Percentiles rank a stretch among this genome's conserved stretches.
Conservation (phyloP, 2,113 vertebrate genomes). For the Sylvietta virens region DNA sequence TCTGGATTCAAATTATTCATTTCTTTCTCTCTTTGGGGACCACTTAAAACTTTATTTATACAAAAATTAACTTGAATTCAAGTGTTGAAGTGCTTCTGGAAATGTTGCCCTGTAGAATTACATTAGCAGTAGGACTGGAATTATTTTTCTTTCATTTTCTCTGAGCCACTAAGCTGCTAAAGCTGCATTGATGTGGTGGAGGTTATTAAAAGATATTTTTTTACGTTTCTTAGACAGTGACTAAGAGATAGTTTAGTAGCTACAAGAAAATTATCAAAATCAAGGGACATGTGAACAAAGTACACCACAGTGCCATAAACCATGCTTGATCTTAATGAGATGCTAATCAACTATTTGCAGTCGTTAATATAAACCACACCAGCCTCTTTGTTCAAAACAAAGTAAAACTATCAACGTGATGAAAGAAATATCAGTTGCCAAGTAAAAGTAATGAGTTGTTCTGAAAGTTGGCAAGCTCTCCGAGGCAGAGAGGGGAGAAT, state of each 20-base stretch:
- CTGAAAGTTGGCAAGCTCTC: not conserved
- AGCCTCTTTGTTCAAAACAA: not conserved
- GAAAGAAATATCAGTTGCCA: slow-evolving; percentile 10
- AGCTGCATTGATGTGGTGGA: not conserved
- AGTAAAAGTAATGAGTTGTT: not conserved
- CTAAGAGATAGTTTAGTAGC: not conserved
- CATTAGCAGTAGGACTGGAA: not conserved
- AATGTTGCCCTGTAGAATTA: not conserved
- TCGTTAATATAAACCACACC: not conserved
- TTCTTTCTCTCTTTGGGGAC: not conserved
- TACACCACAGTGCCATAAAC: not conserved
- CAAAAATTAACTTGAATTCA: not conserved
- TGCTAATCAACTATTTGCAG: not conserved
- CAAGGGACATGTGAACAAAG: not conserved
- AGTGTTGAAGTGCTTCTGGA: not conserved
- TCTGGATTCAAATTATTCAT: not conserved
- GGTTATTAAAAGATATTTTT: not conserved
- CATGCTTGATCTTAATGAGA: not conserved
- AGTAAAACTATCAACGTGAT: not conserved
- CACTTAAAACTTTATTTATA: slow-evolving; percentile 6
- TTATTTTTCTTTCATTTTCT: not conserved
- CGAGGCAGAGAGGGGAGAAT: not conserved
- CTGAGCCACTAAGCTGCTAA: not conserved
- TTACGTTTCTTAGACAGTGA: not conserved
- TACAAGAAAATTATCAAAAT: not conserved